Conservation (phyloP, 2,113 vertebrate genomes). For the Chionis minor region DNA sequence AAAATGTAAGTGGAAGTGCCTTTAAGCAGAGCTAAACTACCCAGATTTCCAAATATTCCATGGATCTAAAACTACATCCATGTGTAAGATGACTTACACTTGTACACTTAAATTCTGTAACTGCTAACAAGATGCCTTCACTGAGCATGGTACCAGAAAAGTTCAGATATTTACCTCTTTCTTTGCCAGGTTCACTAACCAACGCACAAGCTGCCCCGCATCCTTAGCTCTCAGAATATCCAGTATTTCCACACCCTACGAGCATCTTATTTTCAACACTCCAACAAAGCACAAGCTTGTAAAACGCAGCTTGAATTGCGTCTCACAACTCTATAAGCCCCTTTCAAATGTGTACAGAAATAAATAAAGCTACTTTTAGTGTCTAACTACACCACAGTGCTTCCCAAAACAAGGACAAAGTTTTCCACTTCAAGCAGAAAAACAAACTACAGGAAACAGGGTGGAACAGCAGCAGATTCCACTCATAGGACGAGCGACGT, state of each 20-base stretch:
- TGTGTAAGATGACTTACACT: background rate
- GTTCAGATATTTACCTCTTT: background rate
- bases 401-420: slow-evolving; percentile 39
- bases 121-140: background rate
- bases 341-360: background rate
- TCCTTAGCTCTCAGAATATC: background rate
- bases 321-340: background rate
- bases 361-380: background rate
- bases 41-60: background rate
- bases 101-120: background rate
- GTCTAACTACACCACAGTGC: background rate
- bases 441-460: slow-evolving; percentile 52
- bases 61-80: background rate
- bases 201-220: background rate
- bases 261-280: background rate
- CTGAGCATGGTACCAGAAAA: background rate
- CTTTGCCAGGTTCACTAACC: background rate
- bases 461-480: slow-evolving; percentile 35
- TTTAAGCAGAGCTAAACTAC: background rate
- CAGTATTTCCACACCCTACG: background rate
- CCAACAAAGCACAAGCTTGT: background rate
- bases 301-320: background rate
- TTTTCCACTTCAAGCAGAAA: slow-evolving; percentile 51
- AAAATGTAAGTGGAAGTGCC: background rate
- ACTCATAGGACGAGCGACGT: background rate